Base-by-base conservation (phyloP, 2,888 invertebrate genomes). In the Amphimallon solstitiale region DNA sequence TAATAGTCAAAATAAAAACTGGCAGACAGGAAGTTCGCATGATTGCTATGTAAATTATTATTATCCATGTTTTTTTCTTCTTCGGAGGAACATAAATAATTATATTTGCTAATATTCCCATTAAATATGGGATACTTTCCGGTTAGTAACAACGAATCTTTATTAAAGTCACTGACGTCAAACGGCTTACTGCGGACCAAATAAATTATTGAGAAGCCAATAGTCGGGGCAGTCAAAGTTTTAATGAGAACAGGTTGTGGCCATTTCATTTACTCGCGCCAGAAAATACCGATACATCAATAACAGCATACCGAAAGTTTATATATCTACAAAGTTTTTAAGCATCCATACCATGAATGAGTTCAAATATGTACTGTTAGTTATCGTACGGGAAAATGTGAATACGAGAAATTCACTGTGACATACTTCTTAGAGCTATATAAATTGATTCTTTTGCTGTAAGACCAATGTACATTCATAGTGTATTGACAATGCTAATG, bases 151-250 rank as follows among this genome's bases (percentile, higher is more conserved):
- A 54, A 40, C 54, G 15, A 40, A 63, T 29, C 7, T 5, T 49
- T 63, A 51, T 52, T 49, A 62, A 46, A 7, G 37, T 29, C 49
- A 51, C 40, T 63, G 63, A 63, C 63, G 63, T 63, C 63, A 63
- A 12, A 19, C 29, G 7, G 15, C 15, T 34, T 17, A 12, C 12
- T 35, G 15, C 34, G 15, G 23, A 10, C 19, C 23, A 51, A 51
- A 51, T 51, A 51, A 51, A 51, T 34, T 51, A 51, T 12, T 51
- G 6, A 17, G 2, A 14, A 15, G 17, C 2, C n/a, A 34, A 51
- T 17, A 12, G 51, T 34, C 17, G 17, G 9, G 19, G 19, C 3
- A 3, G 7, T 49, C 29, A 7, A 49, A 12, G 12, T n/a, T 23
- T 29, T 29, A 34, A 15, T 51, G 2, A 3, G 12, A 29, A 29